Evolutionary conservation across 1,140 invertebrate genomes (phyloP).

Genomic region (Leptestheria dahalacensis): DNA sequence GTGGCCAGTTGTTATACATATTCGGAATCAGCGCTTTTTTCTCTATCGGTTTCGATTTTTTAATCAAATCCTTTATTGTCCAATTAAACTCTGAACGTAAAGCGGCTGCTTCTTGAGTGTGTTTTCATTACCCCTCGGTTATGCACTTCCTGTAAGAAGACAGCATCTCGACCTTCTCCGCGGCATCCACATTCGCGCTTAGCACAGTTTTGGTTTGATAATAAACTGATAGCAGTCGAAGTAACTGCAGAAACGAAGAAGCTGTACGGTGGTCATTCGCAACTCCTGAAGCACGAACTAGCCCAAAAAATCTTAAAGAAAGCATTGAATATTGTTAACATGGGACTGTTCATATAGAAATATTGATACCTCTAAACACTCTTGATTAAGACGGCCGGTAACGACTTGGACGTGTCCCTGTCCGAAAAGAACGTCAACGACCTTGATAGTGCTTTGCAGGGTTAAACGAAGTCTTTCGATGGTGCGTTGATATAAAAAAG

Average conservation of each 20-base stretch:
- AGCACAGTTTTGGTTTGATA: neutral
- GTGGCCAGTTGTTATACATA: too few species aligned
- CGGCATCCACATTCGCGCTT: neutral
- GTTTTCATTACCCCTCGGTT: neutral
- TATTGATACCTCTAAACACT: neutral
- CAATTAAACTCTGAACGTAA: neutral
- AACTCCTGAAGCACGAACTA: neutral
- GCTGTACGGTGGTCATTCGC: neutral
- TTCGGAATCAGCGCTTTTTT: too few species aligned
- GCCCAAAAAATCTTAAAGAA: neutral
- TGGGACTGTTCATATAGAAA: neutral
- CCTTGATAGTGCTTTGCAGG: neutral
- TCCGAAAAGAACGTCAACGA: neutral
- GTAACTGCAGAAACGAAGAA: neutral
- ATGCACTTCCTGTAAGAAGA: neutral
- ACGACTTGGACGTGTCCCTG: neutral
- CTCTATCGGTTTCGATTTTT: too few species aligned
- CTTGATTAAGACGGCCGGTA: neutral
- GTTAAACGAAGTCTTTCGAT: neutral
- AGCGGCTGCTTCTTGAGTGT: neutral
- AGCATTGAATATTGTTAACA: too few species aligned
- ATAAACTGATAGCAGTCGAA: neutral
- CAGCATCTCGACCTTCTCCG: conserved; percentile 3
- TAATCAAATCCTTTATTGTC: too few species aligned
- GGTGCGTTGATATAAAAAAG: neutral